Evolutionary conservation across 2,888 invertebrate genomes (phyloP), one percentile per base, ranked within the genome.

Genomic region (Stictocephala bisonia): DNA sequence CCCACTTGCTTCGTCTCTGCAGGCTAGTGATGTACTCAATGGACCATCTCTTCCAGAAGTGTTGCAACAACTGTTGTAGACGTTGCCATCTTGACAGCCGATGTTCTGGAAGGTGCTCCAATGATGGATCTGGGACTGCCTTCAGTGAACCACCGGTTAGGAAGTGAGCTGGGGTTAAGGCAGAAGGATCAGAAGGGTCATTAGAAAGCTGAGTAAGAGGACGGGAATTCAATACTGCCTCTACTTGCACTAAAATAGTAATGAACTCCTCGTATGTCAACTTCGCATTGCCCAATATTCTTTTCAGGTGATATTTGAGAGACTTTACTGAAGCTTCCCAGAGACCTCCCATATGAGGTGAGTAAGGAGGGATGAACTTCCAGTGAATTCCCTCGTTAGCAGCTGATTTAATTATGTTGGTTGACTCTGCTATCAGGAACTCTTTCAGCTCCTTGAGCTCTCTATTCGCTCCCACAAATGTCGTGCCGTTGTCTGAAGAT

Each of bases 401-500:
- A 56, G 41, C 70, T 24, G 20, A 80, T 35, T 50, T 78, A 68
- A 13, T 71, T 53, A 56, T 18, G 79, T 15, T n/a, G 15, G 40
- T 9, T 6, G 18, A 6, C n/a, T 51, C 56, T 18, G 0, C 74
- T 7, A 3, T 68, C n/a, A 60, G 69, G 20, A 44, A 72, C 7
- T 56, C 2, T 11, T 40, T 24, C 9, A 51, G 26, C 51, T 70
- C 67, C 15, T 68, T 22, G 3, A 76, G 35, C 3, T 76, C 50
- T 11, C 44, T 68, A 31, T 75, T 75, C 0, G 82, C 81, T 1
- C 81, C 82, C 0, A 82, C 78, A 69, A 82, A 83, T 72, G 82
- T 83, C 0, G 80, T 80, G 0, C 81, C 82, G 35, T 82, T 81
- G 68, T 83, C 83, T 3, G 81, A 81, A 56, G 75, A 79, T 0